These are phyloP conservation scores for Drosophila insularis DNA, from an alignment of 1,140 invertebrate species.

Conservation along the genomic window DNA sequence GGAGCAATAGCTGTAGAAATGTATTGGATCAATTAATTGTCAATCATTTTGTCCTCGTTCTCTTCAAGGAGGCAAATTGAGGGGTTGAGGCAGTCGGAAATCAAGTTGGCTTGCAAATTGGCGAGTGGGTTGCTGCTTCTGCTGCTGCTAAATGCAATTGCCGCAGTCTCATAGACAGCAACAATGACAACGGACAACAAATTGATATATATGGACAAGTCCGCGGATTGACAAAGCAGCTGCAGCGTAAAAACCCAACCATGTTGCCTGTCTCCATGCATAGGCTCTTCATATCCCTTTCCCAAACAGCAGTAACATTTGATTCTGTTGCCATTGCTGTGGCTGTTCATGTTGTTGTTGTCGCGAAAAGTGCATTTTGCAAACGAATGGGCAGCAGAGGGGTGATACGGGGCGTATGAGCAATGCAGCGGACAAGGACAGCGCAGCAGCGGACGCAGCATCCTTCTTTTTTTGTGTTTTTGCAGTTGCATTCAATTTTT, in stretches of 20 bases:
- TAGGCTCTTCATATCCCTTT: background rate
- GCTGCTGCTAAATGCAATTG: constrained; percentile 52
- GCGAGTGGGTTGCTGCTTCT: background rate
- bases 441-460: constrained; percentile 19
- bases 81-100: constrained; percentile 31
- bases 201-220: constrained; percentile 76
- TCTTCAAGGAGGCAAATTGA: background rate
- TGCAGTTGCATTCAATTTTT: constrained; percentile 67
- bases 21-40: constrained; percentile 46
- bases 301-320: constrained; percentile 47
- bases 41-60: constrained; percentile 26
- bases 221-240: constrained; percentile 76
- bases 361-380: constrained; percentile 72
- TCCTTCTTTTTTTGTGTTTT: constrained; percentile 35
- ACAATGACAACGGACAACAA: constrained; percentile 64
- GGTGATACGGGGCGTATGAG: constrained; percentile 58
- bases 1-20: constrained; percentile 21
- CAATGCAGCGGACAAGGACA: constrained; percentile 48
- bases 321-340: constrained; percentile 26
- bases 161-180: constrained; percentile 34
- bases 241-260: constrained; percentile 67
- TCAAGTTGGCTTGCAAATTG: constrained; percentile 60
- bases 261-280: constrained; percentile 61
- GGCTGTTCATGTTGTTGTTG: constrained; percentile 32
- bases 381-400: constrained; percentile 3